phyloP scores from a whole-genome alignment of 2,113 vertebrate species.

The Platysteira castanea region DNA sequence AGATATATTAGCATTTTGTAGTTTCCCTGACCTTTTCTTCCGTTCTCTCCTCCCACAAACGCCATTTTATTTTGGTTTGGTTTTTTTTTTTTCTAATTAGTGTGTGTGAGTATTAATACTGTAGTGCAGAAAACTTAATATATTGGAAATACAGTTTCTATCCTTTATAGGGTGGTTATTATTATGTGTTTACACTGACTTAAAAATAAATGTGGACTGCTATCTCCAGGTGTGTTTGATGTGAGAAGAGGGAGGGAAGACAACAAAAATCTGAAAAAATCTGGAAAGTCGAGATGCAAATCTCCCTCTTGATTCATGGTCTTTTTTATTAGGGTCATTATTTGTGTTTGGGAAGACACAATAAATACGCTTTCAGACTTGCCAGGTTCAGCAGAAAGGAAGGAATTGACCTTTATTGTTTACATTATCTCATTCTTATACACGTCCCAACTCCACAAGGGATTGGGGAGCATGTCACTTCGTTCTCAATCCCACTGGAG shows the following conservation, averaged over 20 bases:
- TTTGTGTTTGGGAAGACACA: too few relatives aligned
- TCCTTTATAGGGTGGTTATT: background rate
- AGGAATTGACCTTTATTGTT: too few relatives aligned
- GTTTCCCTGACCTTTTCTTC: background rate
- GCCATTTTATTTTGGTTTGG: background rate
- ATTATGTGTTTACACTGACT: background rate
- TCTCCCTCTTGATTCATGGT: background rate
- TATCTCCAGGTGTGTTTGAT: rapidly evolving
- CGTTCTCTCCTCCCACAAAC: background rate
- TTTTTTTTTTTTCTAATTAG: background rate
- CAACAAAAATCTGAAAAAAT: background rate
- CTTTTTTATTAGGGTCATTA: background rate
- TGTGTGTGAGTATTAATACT: background rate
- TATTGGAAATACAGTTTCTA: conserved; percentile 35
- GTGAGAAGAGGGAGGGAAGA: background rate
- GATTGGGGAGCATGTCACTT: too few relatives aligned
- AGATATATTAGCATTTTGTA: background rate
- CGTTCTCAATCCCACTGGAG: too few relatives aligned
- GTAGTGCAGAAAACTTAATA: conserved; percentile 30
- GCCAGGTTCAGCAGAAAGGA: too few relatives aligned
- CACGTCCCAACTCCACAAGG: too few relatives aligned
- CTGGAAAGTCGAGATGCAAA: background rate
- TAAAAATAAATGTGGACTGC: background rate
- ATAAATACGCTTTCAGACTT: too few relatives aligned
- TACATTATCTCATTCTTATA: too few relatives aligned